A percentile compares a stretch with the other conserved stretches of the same genome.
These are phyloP conservation scores for Hemiscyllium ocellatum DNA, from an alignment of 2,113 vertebrate genomes.

Conservation along the genomic window DNA sequence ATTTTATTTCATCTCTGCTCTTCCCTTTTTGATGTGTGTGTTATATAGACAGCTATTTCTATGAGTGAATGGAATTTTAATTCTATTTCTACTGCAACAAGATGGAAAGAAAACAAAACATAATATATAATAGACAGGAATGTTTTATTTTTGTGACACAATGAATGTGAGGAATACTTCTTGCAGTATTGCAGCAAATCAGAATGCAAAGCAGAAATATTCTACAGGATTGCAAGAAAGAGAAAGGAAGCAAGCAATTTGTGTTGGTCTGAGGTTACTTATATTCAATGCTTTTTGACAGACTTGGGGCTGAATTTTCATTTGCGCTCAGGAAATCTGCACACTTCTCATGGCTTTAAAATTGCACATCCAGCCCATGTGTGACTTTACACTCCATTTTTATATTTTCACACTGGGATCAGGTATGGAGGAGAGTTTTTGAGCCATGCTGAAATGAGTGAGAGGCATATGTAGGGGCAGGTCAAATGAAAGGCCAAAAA, in stretches of 20 bases:
- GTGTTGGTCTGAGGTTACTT: not conserved
- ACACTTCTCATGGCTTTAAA: no score
- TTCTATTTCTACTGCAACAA: not conserved
- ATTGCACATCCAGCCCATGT: no score
- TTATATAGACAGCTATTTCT: not conserved
- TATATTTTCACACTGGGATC: no score
- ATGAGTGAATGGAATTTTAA: not conserved
- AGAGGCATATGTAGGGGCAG: no score
- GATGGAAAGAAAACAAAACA: not conserved
- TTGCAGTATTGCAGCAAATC: not conserved
- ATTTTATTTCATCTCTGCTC: not conserved
- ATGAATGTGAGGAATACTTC: not conserved
- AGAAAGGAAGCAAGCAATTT: not conserved
- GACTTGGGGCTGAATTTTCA: not conserved
- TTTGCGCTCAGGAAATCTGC: no score
- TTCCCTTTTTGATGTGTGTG: not conserved
- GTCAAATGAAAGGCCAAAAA: no score
- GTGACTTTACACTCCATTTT: no score
- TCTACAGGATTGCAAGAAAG: not conserved
- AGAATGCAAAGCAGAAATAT: not conserved
- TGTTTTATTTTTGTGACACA: not conserved
- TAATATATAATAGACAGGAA: not conserved
- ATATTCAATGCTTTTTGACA: not conserved
- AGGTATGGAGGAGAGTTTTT: no score
- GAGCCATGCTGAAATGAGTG: no score